These are phyloP conservation scores for Andrena fulva DNA, from an alignment of 2,888 invertebrate genomes.

Conservation along the genomic window DNA sequence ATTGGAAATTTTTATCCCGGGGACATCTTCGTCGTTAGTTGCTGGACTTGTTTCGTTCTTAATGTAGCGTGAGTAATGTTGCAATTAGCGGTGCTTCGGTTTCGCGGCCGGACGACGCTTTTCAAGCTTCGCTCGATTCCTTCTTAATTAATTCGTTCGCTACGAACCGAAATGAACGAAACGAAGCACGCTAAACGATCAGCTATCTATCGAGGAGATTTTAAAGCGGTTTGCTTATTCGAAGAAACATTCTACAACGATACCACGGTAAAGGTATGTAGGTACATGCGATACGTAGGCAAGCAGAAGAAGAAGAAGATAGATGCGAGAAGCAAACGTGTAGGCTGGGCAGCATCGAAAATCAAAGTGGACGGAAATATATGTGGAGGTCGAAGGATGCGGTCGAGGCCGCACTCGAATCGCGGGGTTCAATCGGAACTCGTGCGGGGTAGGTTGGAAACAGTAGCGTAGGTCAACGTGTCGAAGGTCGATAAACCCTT, in stretches of 20 bases:
- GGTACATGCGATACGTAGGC: no score
- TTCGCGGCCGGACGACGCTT: constrained; percentile 1
- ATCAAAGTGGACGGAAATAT: constrained; percentile 3
- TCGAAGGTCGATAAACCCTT: constrained; percentile 59
- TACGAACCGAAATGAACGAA: neutral
- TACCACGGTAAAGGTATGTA: no score
- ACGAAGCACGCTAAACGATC: neutral
- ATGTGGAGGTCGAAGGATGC: neutral
- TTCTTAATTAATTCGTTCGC: constrained; percentile 1
- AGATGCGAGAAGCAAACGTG: neutral
- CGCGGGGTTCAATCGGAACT: constrained; percentile 19
- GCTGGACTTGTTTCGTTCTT: constrained; percentile 31
- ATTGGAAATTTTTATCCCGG: constrained; percentile 34
- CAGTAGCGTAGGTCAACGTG: constrained; percentile 49
- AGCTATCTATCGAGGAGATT: no score
- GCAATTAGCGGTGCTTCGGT: constrained; percentile 26
- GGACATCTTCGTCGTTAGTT: constrained; percentile 16
- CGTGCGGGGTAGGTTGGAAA: constrained; percentile 3
- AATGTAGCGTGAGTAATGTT: constrained; percentile 44
- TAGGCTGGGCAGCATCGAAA: neutral
- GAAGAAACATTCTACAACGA: neutral
- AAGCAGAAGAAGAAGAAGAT: rapidly evolving
- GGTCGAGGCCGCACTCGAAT: constrained; percentile 5
- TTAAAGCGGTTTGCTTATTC: no score
- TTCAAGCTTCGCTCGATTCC: neutral